Percentiles rank a stretch among this genome's conserved stretches.
Evolutionary conservation across 2,888 invertebrate genomes (phyloP).

Genomic region (Lacanobia wlatinum): DNA sequence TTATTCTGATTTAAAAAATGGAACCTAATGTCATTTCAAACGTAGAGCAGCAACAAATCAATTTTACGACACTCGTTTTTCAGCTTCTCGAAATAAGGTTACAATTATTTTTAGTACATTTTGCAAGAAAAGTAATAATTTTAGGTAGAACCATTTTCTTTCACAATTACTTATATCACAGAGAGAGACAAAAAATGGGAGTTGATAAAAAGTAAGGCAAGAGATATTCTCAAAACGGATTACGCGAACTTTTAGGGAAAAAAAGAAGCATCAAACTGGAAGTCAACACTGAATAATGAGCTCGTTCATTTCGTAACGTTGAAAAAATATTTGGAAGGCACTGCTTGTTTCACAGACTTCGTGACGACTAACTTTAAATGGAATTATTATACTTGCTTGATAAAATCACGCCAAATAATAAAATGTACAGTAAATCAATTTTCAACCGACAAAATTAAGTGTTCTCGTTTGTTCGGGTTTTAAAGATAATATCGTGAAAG

Average conservation of each 20-base stretch:
- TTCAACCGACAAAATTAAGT: slow-evolving; percentile 31
- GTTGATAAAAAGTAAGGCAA: slow-evolving; percentile 52
- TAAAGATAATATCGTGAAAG: slow-evolving; percentile 5
- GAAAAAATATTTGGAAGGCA: slow-evolving; percentile 66
- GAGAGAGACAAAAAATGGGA: slow-evolving; percentile 35
- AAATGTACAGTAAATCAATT: slow-evolving; percentile 57
- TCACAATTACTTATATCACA: slow-evolving; percentile 25
- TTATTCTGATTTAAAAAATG: slow-evolving; percentile 4
- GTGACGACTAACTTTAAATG: slow-evolving; percentile 66
- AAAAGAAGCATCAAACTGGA: slow-evolving; percentile 70
- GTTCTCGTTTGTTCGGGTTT: slow-evolving; percentile 29
- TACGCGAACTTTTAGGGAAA: slow-evolving; percentile 67
- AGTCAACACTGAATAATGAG: slow-evolving; percentile 75
- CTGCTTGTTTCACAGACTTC: slow-evolving; percentile 60
- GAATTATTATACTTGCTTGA: slow-evolving; percentile 65
- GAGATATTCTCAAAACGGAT: slow-evolving; percentile 70
- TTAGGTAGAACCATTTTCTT: slow-evolving; percentile 14
- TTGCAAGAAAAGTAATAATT: slow-evolving; percentile 36
- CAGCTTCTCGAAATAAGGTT: slow-evolving; percentile 30
- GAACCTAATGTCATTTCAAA: slow-evolving; percentile 4
- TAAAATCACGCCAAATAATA: slow-evolving; percentile 61
- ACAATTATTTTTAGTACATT: slow-evolving; percentile 38
- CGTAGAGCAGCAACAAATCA: slow-evolving; percentile 37
- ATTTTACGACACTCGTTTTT: slow-evolving; percentile 39
- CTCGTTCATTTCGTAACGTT: slow-evolving; percentile 62